A percentile compares a stretch with the other conserved stretches of the same genome.
Evolutionary conservation across 2,113 vertebrate species (phyloP).

Genomic region (Rhinogobius similis): DNA sequence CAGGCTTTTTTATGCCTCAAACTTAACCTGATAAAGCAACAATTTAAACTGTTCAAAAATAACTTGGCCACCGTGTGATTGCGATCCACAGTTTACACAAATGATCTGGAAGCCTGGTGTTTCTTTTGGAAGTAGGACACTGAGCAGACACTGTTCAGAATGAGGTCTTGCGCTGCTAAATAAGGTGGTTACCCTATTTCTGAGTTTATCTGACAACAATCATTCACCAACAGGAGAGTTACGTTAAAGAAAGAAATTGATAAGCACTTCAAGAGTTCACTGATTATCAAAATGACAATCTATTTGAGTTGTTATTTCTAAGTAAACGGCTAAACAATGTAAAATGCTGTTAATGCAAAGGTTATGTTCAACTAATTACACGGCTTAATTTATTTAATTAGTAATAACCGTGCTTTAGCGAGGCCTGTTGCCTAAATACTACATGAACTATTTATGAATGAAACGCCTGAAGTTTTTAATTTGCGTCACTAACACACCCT

Average conservation of each 20-base stretch:
- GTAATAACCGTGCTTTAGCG: neutral
- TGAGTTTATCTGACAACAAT: neutral
- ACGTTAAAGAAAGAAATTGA: neutral
- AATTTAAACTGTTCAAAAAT: neutral
- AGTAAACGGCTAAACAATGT: neutral
- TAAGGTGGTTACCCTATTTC: neutral
- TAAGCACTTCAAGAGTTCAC: neutral
- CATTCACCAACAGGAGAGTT: neutral
- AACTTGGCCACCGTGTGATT: neutral
- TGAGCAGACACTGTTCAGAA: neutral
- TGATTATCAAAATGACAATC: neutral
- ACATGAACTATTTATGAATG: conserved; percentile 4
- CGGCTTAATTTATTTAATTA: neutral
- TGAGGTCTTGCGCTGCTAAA: conserved; percentile 6
- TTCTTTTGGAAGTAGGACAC: neutral
- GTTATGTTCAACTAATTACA: neutral
- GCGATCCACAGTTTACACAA: neutral
- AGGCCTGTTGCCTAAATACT: neutral
- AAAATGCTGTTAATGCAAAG: neutral
- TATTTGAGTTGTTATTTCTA: neutral
- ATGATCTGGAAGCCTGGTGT: neutral
- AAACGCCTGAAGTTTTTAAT: neutral
- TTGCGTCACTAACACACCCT: conserved; percentile 13
- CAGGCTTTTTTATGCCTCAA: no score
- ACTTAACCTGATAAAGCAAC: no score